Conservation (phyloP, 2,888 invertebrate species). For the Diplolepis rosae region DNA sequence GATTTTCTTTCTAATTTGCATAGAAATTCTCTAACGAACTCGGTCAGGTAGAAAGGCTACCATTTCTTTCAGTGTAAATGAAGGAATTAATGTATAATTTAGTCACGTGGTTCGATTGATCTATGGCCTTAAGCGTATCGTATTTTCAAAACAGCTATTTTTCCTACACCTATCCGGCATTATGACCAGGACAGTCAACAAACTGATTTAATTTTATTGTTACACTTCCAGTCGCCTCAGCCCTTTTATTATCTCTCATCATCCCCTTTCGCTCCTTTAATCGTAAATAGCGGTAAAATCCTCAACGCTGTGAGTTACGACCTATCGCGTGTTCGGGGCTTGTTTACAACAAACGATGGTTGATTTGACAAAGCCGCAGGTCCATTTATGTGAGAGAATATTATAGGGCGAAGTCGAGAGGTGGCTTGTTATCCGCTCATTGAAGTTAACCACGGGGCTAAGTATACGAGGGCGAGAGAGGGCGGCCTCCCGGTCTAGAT, state of each 20-base stretch:
- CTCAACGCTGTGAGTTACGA: neutral
- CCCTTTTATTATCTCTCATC: neutral
- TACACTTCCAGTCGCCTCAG: neutral
- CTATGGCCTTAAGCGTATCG: no score
- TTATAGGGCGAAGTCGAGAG: conserved; percentile 69
- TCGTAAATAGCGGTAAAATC: neutral
- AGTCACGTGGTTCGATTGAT: no score
- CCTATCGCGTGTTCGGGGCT: conserved; percentile 44
- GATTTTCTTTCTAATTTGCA: no score
- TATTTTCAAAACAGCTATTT: no score
- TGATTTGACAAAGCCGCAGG: conserved; percentile 73
- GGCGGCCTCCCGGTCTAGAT: conserved; percentile 39
- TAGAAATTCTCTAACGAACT: no score
- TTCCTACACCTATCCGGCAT: no score
- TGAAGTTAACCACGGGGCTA: conserved; percentile 74
- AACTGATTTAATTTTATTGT: neutral
- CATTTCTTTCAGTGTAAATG: no score
- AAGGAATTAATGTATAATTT: no score
- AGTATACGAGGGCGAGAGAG: conserved; percentile 59
- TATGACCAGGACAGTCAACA: neutral
- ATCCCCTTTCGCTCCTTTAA: neutral
- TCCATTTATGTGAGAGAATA: conserved; percentile 72
- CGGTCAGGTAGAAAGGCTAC: no score
- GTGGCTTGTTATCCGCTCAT: conserved; percentile 74
- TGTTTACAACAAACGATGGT: conserved; percentile 69